phyloP scores from a whole-genome alignment of 1,140 invertebrate species.

The Hyles euphorbiae region DNA sequence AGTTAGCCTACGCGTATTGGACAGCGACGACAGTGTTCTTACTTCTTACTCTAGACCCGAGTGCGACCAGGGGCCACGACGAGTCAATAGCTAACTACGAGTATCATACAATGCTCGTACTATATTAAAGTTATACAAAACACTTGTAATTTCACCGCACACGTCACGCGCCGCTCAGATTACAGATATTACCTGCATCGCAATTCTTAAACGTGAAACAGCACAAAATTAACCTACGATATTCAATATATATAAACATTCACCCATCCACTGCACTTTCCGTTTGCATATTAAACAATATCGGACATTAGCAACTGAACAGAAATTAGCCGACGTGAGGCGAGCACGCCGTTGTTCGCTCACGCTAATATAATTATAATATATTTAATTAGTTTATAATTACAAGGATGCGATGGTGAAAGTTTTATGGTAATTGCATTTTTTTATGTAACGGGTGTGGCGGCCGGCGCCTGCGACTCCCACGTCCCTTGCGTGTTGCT shows the following conservation, averaged over 20 bases:
- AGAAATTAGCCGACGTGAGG: conserved; percentile 51
- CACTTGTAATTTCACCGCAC: background rate
- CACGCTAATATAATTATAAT: conserved; percentile 41
- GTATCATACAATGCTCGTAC: conserved; percentile 23
- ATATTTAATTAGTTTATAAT: conserved; percentile 53
- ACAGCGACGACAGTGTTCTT: conserved; percentile 22
- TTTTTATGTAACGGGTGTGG: conserved; percentile 42
- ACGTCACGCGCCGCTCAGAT: conserved; percentile 11
- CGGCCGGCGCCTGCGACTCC: conserved; percentile 29
- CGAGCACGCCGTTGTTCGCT: conserved; percentile 26
- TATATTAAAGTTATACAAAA: background rate
- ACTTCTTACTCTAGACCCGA: background rate
- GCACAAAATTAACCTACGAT: conserved; percentile 68
- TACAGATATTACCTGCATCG: conserved; percentile 12
- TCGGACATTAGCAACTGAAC: conserved; percentile 65
- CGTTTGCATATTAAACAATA: conserved; percentile 50
- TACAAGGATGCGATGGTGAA: conserved; percentile 58
- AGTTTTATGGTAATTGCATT: conserved; percentile 63
- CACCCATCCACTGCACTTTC: conserved; percentile 59
- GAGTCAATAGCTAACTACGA: conserved; percentile 6
- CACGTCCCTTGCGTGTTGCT: conserved; percentile 30
- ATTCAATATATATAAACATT: conserved; percentile 73
- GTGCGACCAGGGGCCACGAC: background rate
- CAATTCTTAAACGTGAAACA: conserved; percentile 37
- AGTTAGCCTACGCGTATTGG: conserved; percentile 48